These are phyloP conservation scores for Danaus chrysippus DNA, from an alignment of 2,888 invertebrate genomes.

Conservation along the genomic window DNA sequence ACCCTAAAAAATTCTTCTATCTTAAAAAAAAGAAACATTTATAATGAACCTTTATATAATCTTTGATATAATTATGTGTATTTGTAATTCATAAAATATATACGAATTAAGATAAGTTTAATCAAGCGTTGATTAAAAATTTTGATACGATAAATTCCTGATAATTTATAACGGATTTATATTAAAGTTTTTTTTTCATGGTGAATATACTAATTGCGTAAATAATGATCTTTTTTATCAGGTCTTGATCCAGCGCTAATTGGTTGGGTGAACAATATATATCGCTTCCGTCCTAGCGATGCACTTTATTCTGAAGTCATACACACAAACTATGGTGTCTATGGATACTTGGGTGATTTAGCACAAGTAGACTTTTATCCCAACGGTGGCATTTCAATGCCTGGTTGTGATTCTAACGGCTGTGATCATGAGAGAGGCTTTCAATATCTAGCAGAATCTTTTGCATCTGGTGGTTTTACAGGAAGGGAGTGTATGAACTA, in stretches of 20 bases:
- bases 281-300: slow-evolving; percentile 49
- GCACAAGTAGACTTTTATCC: slow-evolving; percentile 60
- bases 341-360: slow-evolving; percentile 50
- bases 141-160: no score
- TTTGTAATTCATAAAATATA: no score
- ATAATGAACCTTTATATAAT: no score
- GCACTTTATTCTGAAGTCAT: slow-evolving; percentile 59
- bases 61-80: no score
- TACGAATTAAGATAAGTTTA: no score
- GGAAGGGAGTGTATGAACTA: slow-evolving; percentile 54
- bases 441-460: slow-evolving; percentile 56
- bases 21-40: no score
- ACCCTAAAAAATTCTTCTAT: no score
- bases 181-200: no score
- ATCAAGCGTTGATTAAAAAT: no score
- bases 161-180: no score
- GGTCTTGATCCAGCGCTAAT: slow-evolving; percentile 54
- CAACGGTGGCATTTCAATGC: slow-evolving; percentile 59
- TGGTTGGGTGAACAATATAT: slow-evolving; percentile 55
- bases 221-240: slow-evolving; percentile 32
- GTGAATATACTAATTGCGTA: not conserved
- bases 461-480: slow-evolving; percentile 49
- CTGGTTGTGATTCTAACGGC: slow-evolving; percentile 52
- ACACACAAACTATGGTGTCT: slow-evolving; percentile 56
- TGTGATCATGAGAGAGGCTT: slow-evolving; percentile 54